Base-by-base conservation (phyloP, 1,140 invertebrate species). In the Caenorhabditis brenneri region DNA sequence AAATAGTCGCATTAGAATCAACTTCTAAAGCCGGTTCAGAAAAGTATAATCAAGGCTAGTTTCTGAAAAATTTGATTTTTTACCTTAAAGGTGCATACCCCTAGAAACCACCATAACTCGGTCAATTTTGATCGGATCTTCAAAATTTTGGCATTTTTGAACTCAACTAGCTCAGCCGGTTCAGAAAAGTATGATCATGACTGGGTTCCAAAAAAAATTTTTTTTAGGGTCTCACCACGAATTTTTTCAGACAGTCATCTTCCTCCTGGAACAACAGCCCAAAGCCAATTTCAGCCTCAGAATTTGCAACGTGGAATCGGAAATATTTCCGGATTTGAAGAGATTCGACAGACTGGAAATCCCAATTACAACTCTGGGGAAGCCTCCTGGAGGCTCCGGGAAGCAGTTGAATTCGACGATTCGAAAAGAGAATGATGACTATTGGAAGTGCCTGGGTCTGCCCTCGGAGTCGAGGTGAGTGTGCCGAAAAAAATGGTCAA, bases 271-370 rank as follows among this genome's bases (percentile, higher is more conserved):
- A 36, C 46, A 80, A 55, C 46, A 51, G 55, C 3, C 7, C 5
- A 16, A 12, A 2, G 53, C 49, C 16, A 58, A 81, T 53, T 80
- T 22, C 27, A 42, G 19, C 33, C 2, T 81, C 7, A 29, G 33
- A 4, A 42, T 60, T 15, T 81, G 80, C 55, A 81, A 81, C 53
- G 80, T 81, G 31, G 80, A 81, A 55, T 53, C 31, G 12, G n/a
- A 65, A 55, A 46, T 24, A 33, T 81, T 81, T 46, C 15, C 31
- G 12, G 80, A 81, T 58, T 31, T 81, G 15, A 5, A 24, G 27
- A 58, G 24, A 22, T 81, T 81, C 22, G 33, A 48, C 7, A 60
- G 24, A 16, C 10, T 81, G n/a, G n/a, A 22, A 16, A 60, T 81
- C 24, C 53, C 51, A 1, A 16, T 58, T 12, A 24, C 22, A 6